Evolutionary conservation across 2,888 invertebrate species (phyloP), one percentile per base, ranked within the genome.

Genomic region (Atrina japonica): DNA sequence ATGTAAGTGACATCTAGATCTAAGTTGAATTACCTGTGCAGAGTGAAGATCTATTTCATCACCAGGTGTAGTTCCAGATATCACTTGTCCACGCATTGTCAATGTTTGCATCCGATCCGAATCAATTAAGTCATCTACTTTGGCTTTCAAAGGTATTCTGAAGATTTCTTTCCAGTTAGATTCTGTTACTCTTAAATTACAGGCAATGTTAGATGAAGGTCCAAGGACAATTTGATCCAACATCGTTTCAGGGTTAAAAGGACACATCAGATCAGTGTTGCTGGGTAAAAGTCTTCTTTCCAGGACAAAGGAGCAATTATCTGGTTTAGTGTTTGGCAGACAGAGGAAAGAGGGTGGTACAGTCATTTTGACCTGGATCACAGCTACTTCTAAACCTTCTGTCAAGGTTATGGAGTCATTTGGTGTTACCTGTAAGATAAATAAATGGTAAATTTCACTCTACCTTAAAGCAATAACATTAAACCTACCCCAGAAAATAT

Each of bases 311-410:
- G 45, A 40, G 49, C 82, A 80, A 64, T 76, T 65, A 6, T 58
- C 55, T 14, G 47, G 40, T 0, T 66, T 35, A 30, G 66, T 66
- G 14, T 41, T 9, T 3, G 67, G 27, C 27, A 71, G 56, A 63
- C 83, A 83, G 25, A 78, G 43, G 58, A 82, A 82, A 11, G 76
- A 64, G 18, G 82, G 80, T 18, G 83, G 83, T 16, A 71, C 61
- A n/a, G 70, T 66, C 21, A 64, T 61, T 29, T 30, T 40, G 6
- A 75, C 53, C 2, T 25, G 61, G 3, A 82, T 61, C 14, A 43
- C 25, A 23, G 64, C 65, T 16, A 73, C 66, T 41, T 18, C 55
- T 14, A 61, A 29, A 7, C 82, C 82, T 70, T 82, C 82, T 25
- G 14, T 56, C 21, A 82, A 52, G 3, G 21, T 56, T 16, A 82